Percentiles rank a stretch among this genome's conserved stretches.
These are phyloP conservation scores for Oligia fasciuncula DNA, from an alignment of 2,888 invertebrate genomes.

Conservation along the genomic window DNA sequence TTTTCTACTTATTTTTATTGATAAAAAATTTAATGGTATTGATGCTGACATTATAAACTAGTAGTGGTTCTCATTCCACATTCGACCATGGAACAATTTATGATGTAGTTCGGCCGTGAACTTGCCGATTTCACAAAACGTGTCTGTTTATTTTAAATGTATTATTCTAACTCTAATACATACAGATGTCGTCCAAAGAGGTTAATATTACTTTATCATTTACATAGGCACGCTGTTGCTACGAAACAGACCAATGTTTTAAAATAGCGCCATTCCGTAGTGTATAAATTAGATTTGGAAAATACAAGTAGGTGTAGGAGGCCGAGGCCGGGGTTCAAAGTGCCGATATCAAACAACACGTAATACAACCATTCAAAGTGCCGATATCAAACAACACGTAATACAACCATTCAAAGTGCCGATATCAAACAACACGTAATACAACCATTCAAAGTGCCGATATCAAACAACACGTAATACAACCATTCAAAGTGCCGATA, in stretches of 20 bases:
- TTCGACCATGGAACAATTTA: conserved; percentile 29
- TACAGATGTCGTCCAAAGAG: conserved; percentile 31
- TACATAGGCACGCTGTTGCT: conserved; percentile 52
- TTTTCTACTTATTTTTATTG: not conserved
- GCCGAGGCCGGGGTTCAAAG: not conserved
- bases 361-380: not conserved
- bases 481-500: not conserved
- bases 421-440: not conserved
- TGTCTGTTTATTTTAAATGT: conserved; percentile 45
- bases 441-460: not conserved
- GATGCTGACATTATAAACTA: not conserved
- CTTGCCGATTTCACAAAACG: conserved; percentile 59
- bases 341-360: not conserved
- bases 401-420: not conserved
- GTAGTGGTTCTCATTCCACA: conserved; percentile 3
- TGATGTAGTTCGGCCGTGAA: conserved; percentile 58
- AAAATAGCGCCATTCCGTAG: conserved; percentile 32
- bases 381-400: not conserved
- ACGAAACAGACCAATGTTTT: conserved; percentile 21
- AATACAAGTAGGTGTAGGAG: conserved; percentile 1
- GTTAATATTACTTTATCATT: conserved; percentile 58
- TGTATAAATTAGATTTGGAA: conserved; percentile 52
- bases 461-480: not conserved
- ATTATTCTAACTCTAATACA: conserved; percentile 35
- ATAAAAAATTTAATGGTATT: not conserved